Conservation (phyloP, 2,113 vertebrate species). For the Sardina pilchardus region DNA sequence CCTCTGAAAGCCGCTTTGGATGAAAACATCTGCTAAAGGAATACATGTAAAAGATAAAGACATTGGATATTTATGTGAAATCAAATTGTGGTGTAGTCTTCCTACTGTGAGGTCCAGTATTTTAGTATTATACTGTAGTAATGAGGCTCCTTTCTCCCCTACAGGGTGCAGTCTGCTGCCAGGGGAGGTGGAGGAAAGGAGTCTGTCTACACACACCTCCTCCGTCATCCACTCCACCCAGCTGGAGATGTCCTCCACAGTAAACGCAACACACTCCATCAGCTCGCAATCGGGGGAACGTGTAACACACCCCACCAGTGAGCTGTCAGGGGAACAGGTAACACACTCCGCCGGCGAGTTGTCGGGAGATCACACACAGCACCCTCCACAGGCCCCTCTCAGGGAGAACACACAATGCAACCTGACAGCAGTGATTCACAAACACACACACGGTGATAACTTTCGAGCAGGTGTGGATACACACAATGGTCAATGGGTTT, state of each 20-base stretch:
- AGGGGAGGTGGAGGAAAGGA: slow-evolving; percentile 66
- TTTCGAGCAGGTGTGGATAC: neutral
- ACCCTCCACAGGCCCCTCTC: neutral
- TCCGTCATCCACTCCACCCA: slow-evolving; percentile 38
- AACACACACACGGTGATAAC: neutral
- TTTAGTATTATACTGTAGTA: neutral
- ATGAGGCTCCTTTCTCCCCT: neutral
- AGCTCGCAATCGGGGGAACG: neutral
- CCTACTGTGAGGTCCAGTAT: neutral
- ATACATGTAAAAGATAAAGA: neutral
- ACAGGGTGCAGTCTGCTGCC: slow-evolving; percentile 66
- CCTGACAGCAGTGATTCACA: neutral
- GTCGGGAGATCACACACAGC: slow-evolving; percentile 29
- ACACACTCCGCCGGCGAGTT: neutral
- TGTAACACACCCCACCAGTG: neutral
- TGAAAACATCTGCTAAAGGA: neutral
- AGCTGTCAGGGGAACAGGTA: no score
- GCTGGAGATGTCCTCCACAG: slow-evolving; percentile 41
- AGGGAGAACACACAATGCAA: neutral
- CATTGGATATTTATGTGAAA: neutral
- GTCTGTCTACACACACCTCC: slow-evolving; percentile 37
- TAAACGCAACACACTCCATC: neutral
- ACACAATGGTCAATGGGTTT: neutral
- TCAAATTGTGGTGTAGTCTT: neutral
- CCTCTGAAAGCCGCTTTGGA: neutral